Evolutionary conservation across 2,888 invertebrate species (phyloP).

Genomic region (Merodon equestris): DNA sequence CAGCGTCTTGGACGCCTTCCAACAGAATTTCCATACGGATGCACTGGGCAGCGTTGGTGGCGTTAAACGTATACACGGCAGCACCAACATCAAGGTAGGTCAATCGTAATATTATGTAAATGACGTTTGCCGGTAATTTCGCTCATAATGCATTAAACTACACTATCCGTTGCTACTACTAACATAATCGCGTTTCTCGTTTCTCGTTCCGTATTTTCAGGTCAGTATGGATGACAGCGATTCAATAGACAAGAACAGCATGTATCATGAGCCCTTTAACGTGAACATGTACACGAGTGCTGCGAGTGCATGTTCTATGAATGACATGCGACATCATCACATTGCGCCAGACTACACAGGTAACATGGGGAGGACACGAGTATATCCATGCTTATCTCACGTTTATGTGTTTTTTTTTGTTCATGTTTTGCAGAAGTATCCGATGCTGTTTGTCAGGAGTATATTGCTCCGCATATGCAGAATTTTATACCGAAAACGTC

Average conservation of each 20-base stretch:
- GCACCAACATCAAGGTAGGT: slow-evolving; percentile 79
- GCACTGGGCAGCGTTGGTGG: slow-evolving; percentile 78
- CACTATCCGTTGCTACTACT: slow-evolving; percentile 15
- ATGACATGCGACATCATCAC: slow-evolving; percentile 79
- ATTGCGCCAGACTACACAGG: slow-evolving; percentile 82
- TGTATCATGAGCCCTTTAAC: slow-evolving; percentile 80
- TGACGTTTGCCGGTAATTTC: slow-evolving; percentile 28
- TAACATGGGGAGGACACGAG: slow-evolving; percentile 73
- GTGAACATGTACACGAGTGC: slow-evolving; percentile 79
- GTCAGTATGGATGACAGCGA: slow-evolving; percentile 78
- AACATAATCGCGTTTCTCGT: slow-evolving; percentile 57
- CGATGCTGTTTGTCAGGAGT: slow-evolving; percentile 81
- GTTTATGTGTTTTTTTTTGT: slow-evolving; percentile 35
- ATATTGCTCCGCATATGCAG: slow-evolving; percentile 82
- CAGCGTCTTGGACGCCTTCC: slow-evolving; percentile 78
- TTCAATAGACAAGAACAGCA: slow-evolving; percentile 79
- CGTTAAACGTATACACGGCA: slow-evolving; percentile 79
- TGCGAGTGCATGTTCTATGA: slow-evolving; percentile 79
- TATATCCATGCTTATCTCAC: too few relatives aligned
- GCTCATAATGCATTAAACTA: background rate
- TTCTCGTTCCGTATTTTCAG: slow-evolving; percentile 60
- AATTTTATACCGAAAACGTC: slow-evolving; percentile 79
- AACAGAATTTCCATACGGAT: slow-evolving; percentile 79
- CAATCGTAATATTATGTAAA: slow-evolving; percentile 69
- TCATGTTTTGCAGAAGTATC: slow-evolving; percentile 79